Evolutionary conservation across 2,797 vertebrate genomes (phyloP), one percentile per base, ranked within the genome.

Genomic region (Lagorchestes hirsutus): DNA sequence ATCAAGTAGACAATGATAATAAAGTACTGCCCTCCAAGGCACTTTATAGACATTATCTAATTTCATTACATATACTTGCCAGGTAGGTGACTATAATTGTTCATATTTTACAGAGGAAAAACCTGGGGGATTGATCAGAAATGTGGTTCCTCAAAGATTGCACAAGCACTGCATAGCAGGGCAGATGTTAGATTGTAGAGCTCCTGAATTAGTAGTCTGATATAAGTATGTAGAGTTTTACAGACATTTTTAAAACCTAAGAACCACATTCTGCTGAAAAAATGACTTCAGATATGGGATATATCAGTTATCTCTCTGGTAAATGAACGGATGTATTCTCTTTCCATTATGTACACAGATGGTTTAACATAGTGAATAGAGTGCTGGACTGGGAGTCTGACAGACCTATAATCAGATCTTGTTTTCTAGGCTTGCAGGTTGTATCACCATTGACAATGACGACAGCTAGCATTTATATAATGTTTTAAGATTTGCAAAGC

Each of bases 241-340:
- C 8, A 40, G 31, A 22, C 18, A 40, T 93, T 97, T 96, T 97
- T 54, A 93, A 55, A 96, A 28, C 94, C 90, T 55, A 97, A 95
- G 92, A 90, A 95, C 56, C 97, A 94, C 93, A 95, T 93, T 95
- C 5, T 96, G 92, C 93, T 96, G 92, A 91, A 97, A 93, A 93
- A 96, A 91, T 74, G 40, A 95, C 55, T 74, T 40, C 24, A 91
- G 54, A 10, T 93, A 91, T 94, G 55, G 95, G 96, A 90, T 55
- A 93, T 93, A 97, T 91, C 82, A 96, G 97, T 96, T 94, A 82
- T 93, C 91, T 96, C 90, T 95, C 55, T 97, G 96, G 95, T 92
- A 97, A 97, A 95, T 95, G 91, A 95, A 95, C 97, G 97, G 90
- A 4, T 91, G 93, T 96, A 13, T 8, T n/a, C 1, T 67, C 59